Evolutionary conservation across 2,888 invertebrate genomes (phyloP).

Genomic region (Epistrophella euchroma): DNA sequence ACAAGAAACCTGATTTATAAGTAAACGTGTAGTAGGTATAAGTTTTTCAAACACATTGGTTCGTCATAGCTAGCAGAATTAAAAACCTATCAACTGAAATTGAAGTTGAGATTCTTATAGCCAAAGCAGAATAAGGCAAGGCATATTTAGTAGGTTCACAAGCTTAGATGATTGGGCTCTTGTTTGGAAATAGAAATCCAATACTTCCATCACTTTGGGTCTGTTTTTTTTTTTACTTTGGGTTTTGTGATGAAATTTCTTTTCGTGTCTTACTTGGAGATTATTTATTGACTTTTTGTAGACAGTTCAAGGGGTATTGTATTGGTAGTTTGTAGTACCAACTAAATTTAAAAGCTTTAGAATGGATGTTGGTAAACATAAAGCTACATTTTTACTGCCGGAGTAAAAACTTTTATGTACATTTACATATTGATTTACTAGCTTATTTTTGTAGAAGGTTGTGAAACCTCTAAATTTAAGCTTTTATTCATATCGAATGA

Average conservation of each 20-base stretch:
- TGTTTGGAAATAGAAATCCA: conserved; percentile 39
- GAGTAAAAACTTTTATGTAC: too few relatives aligned
- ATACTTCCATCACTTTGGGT: conserved; percentile 21
- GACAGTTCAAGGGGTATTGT: conserved; percentile 8
- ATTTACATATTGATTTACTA: background rate
- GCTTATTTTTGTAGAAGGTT: background rate
- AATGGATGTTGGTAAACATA: background rate
- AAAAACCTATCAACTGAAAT: conserved; percentile 33
- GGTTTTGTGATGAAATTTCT: conserved; percentile 56
- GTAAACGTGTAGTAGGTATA: conserved; percentile 20
- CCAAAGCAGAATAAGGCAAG: background rate
- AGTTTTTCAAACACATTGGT: conserved; percentile 39
- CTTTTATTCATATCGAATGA: too few relatives aligned
- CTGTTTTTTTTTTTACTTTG: background rate
- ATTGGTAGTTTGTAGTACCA: background rate
- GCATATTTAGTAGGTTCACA: conserved; percentile 9
- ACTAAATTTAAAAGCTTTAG: background rate
- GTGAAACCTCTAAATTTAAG: too few relatives aligned
- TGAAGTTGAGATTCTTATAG: conserved; percentile 37
- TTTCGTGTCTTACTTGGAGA: conserved; percentile 7
- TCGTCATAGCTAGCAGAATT: conserved; percentile 40
- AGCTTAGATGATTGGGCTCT: conserved; percentile 30
- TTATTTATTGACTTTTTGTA: conserved; percentile 5
- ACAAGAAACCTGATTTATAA: conserved; percentile 59
- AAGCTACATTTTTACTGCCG: background rate